Conservation (phyloP, 64 coral and sea anemone genomes). For the Exaiptasia diaphana region DNA sequence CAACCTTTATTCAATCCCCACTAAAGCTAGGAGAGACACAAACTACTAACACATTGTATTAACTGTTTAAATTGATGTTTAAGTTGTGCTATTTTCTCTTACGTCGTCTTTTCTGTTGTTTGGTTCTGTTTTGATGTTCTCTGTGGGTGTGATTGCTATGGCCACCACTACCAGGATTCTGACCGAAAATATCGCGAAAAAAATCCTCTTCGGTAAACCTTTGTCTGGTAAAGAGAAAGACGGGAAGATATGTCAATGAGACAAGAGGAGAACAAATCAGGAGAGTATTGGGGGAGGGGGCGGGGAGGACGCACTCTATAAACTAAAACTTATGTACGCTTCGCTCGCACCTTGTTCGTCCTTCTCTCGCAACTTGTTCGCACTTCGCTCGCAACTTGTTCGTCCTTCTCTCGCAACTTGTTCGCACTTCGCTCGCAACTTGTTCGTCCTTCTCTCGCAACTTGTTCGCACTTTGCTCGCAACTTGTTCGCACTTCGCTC, state of each 20-base stretch:
- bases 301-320: too few species aligned
- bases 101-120: background rate
- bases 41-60: too few species aligned
- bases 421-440: background rate
- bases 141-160: background rate
- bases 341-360: too few species aligned
- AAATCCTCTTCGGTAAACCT: conserved; percentile 26
- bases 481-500: too few species aligned
- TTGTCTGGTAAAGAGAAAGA: background rate
- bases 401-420: too few species aligned
- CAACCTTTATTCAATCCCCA: too few species aligned
- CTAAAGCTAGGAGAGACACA: too few species aligned
- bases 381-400: background rate
- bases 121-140: background rate
- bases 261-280: background rate
- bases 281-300: background rate
- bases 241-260: background rate
- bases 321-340: too few species aligned
- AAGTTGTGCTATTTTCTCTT: conserved; percentile 1
- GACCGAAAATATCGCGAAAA: conserved; percentile 26
- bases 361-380: too few species aligned
- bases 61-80: too few species aligned
- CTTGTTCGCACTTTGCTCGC: background rate
- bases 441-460: too few species aligned
- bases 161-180: background rate